Conservation (phyloP, 1,140 invertebrate genomes). For the Charaxes varanes region DNA sequence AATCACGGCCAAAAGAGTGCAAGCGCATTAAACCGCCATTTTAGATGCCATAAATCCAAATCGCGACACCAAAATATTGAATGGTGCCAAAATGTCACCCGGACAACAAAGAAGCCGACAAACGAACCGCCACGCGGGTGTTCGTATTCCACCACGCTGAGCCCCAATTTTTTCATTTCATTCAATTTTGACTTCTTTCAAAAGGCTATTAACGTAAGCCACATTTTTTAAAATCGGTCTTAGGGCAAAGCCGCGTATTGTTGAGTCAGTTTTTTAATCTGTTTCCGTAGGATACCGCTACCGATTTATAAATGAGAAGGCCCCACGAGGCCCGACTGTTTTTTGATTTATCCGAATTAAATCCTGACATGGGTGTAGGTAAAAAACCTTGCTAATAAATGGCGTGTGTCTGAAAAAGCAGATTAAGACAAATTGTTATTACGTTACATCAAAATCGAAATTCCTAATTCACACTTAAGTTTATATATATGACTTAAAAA, state of each 20-base stretch:
- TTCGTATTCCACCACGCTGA: conserved; percentile 52
- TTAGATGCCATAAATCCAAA: conserved; percentile 67
- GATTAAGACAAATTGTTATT: conserved; percentile 60
- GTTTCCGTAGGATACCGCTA: conserved; percentile 70
- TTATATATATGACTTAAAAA: too few species aligned
- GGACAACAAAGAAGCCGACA: conserved; percentile 63
- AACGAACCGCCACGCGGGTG: conserved; percentile 66
- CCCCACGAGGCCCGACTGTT: conserved; percentile 35
- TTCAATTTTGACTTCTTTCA: conserved; percentile 73
- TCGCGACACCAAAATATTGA: conserved; percentile 70
- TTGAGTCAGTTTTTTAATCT: conserved; percentile 63
- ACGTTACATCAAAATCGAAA: conserved; percentile 38
- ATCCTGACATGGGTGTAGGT: conserved; percentile 55
- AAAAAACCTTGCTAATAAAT: conserved; percentile 62
- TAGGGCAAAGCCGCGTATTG: conserved; percentile 59
- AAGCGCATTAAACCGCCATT: conserved; percentile 42
- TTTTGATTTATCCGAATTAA: conserved; percentile 63
- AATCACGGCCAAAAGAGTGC: conserved; percentile 27
- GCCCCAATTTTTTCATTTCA: conserved; percentile 69
- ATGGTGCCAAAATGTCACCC: conserved; percentile 73
- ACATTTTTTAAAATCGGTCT: conserved; percentile 67
- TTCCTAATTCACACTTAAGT: too few species aligned
- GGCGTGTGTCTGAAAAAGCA: conserved; percentile 56
- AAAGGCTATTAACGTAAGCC: conserved; percentile 72
- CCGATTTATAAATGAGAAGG: conserved; percentile 65